Base-by-base conservation (phyloP, 1,140 invertebrate genomes). In the Polyergus mexicanus region DNA sequence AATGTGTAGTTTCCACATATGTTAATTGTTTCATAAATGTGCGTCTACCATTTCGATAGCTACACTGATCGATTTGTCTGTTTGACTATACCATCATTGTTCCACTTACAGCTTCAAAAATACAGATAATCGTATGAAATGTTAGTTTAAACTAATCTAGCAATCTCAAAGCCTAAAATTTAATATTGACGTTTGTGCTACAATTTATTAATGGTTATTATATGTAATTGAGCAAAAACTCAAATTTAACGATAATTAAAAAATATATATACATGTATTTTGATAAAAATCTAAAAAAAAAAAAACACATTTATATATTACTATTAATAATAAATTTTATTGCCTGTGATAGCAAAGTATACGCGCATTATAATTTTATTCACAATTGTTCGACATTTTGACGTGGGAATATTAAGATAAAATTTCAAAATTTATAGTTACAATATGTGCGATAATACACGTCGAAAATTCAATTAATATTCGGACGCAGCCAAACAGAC, bases 31-130 rank as follows among this genome's bases (percentile, higher is more conserved):
- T 66, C 2, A 8, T 60, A 83, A 80, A 41, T 80, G 13, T 35
- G 35, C 47, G 25, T 80, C 6, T 16, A 65, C 16, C n/a, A 25
- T 60, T 58, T 58, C 8, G 54, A 83, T 25, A 72, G 19, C 16
- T 44, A 38, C 8, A 22, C 6, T 13, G 8, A 51, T 68, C 38
- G 16, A 4, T 4, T 72, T 35, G 44, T 74, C 68, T 74, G 78
- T 74, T 56, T 83, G 28, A 83, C 54, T 83, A 74, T 83, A 56
- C n/a, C 54, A 13, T 44, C n/a, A 32, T 72, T 72, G 19, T 60
- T 60, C 19, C n/a, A 81, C 38, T 81, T 58, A 58, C 4, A 5
- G 6, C 4, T 56, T 69, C n/a, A 8, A 68, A 77, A 38, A 5
- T 19, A n/a, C n/a, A 41, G 47, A 65, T 80, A 25, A 44, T 41